Percentiles rank a stretch among this genome's conserved stretches.
Evolutionary conservation across 2,888 invertebrate species (phyloP).

Genomic region (Anoplius nigerrimus): DNA sequence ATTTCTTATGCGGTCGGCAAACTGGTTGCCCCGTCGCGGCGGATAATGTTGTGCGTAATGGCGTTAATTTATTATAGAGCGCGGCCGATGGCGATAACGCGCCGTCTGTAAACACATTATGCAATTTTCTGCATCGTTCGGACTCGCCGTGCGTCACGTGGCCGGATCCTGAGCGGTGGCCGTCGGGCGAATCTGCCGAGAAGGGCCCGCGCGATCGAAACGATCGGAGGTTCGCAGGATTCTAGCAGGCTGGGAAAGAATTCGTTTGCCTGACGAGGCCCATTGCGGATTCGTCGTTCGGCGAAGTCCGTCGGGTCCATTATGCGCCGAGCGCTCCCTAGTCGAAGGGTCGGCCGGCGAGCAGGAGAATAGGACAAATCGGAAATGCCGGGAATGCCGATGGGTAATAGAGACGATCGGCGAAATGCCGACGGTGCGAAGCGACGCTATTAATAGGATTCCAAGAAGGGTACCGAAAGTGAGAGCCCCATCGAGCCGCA

Average conservation of each 20-base stretch:
- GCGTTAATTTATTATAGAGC: conserved; percentile 40
- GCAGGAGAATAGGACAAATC: conserved; percentile 3
- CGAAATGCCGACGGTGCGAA: conserved; percentile 7
- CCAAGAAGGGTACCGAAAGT: conserved; percentile 61
- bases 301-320: conserved; percentile 2
- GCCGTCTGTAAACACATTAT: conserved; percentile 41
- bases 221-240: no score
- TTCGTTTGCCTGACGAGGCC: not conserved
- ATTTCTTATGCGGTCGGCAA: conserved; percentile 40
- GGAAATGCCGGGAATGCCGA: conserved; percentile 12
- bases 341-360: not conserved
- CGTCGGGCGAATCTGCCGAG: no score
- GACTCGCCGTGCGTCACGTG: not conserved
- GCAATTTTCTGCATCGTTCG: conserved; percentile 33
- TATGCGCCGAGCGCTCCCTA: not conserved
- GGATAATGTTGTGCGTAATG: conserved; percentile 36
- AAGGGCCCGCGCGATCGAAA: no score
- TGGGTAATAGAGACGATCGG: not conserved
- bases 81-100: conserved; percentile 23
- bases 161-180: conserved; percentile 8
- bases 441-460: conserved; percentile 51
- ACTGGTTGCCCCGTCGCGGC: conserved; percentile 32
- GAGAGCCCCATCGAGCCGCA: conserved; percentile 47
- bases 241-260: no score
- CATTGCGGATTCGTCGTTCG: not conserved